These are phyloP conservation scores for Harpalus rufipes DNA, from an alignment of 2,888 invertebrate genomes.

Conservation along the genomic window DNA sequence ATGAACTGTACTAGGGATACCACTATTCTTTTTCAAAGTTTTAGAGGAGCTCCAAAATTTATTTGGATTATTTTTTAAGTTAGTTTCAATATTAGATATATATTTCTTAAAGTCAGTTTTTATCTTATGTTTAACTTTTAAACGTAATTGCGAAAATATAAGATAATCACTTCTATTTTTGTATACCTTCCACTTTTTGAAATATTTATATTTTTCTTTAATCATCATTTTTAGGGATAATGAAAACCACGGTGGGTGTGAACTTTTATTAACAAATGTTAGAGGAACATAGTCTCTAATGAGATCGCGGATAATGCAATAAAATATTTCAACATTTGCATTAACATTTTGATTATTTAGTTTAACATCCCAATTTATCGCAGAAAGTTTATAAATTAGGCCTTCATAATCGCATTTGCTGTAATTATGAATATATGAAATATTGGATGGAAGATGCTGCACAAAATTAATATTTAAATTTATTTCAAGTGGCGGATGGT, in stretches of 20 bases:
- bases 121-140: conserved; percentile 8
- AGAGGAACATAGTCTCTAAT: conserved; percentile 33
- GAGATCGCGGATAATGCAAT: conserved; percentile 16
- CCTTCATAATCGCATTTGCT: conserved; percentile 43
- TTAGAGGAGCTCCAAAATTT: conserved; percentile 23
- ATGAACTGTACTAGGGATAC: conserved; percentile 29
- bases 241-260: conserved; percentile 37
- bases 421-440: conserved; percentile 14
- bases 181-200: conserved; percentile 43
- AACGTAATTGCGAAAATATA: conserved; percentile 10
- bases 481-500: conserved; percentile 37
- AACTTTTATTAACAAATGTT: neutral
- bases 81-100: conserved; percentile 1
- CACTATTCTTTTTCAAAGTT: conserved; percentile 20
- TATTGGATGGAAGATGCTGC: neutral
- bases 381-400: conserved; percentile 35
- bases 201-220: conserved; percentile 38
- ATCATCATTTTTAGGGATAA: neutral
- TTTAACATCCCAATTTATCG: conserved; percentile 36
- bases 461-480: neutral
- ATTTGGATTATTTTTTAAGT: conserved; percentile 31
- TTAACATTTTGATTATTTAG: conserved; percentile 20
- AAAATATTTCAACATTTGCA: conserved; percentile 24
- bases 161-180: conserved; percentile 21
- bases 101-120: neutral